Percentiles rank a stretch among this genome's conserved stretches.
phyloP scores from a whole-genome alignment of 2,888 invertebrate species.

The Athalia rosae region DNA sequence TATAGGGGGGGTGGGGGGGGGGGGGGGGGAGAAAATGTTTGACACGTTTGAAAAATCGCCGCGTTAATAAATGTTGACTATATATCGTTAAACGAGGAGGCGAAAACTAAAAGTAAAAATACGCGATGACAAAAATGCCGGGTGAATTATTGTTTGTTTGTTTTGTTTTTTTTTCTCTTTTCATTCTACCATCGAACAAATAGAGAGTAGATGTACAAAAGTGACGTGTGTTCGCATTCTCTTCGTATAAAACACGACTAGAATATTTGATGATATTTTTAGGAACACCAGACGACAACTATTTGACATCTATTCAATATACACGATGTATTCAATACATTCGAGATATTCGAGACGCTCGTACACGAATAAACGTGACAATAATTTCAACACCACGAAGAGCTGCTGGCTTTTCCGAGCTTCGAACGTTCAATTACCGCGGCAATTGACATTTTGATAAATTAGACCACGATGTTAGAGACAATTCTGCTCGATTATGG shows the following conservation, averaged over 20 bases:
- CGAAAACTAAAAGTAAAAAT: slow-evolving; percentile 4
- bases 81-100: neutral
- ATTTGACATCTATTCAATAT: slow-evolving; percentile 42
- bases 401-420: no score
- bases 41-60: neutral
- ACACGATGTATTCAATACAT: slow-evolving; percentile 28
- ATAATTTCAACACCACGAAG: neutral
- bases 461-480: neutral
- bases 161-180: neutral
- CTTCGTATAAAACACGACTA: slow-evolving; percentile 22
- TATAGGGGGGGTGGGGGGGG: no score
- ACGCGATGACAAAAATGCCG: slow-evolving; percentile 19
- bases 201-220: neutral
- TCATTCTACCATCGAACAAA: neutral
- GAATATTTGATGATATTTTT: slow-evolving; percentile 17
- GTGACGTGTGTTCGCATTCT: slow-evolving; percentile 6
- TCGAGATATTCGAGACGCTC: slow-evolving; percentile 12
- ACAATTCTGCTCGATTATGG: neutral
- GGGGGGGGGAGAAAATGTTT: no score
- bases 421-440: no score
- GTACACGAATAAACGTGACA: neutral
- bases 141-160: neutral
- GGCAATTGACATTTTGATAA: neutral
- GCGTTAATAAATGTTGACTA: neutral
- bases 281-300: slow-evolving; percentile 39